Evolutionary conservation across 1,140 invertebrate genomes (phyloP).

Genomic region (Maniola jurtina): DNA sequence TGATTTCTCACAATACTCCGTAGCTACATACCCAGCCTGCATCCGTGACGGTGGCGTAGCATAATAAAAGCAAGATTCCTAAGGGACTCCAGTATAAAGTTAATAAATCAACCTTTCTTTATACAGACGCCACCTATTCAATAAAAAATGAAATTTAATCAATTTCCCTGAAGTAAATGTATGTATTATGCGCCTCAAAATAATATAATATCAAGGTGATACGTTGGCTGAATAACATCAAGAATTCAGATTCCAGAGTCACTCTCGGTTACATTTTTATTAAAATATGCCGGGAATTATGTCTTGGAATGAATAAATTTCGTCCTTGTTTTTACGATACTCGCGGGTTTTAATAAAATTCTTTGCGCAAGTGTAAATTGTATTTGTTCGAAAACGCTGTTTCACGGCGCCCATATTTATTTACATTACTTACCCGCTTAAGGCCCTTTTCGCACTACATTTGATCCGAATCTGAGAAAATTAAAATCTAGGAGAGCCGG

Average conservation of each 20-base stretch:
- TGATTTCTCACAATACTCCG: no score
- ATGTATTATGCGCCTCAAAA: background rate
- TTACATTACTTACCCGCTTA: constrained; percentile 2
- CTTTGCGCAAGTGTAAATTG: constrained; percentile 31
- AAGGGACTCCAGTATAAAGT: no score
- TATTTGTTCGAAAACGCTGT: constrained; percentile 27
- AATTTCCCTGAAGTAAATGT: background rate
- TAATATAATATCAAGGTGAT: background rate
- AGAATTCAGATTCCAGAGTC: constrained; percentile 21
- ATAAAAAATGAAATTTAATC: no score
- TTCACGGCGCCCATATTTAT: constrained; percentile 11
- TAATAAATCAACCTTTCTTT: no score
- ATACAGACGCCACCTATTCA: no score
- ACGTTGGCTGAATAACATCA: background rate
- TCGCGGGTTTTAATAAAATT: constrained; percentile 33
- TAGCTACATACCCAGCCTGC: no score
- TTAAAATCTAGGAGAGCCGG: no score
- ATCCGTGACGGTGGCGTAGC: no score
- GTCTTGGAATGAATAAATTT: constrained; percentile 46
- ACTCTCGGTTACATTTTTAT: constrained; percentile 33
- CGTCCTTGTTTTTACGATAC: constrained; percentile 32
- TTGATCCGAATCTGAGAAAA: no score
- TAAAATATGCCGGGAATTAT: constrained; percentile 44
- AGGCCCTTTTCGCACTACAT: no score
- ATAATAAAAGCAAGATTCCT: no score